These are phyloP conservation scores for Rambutsinella grinnellia DNA, from an alignment of 2,888 invertebrate species.

Conservation along the genomic window DNA sequence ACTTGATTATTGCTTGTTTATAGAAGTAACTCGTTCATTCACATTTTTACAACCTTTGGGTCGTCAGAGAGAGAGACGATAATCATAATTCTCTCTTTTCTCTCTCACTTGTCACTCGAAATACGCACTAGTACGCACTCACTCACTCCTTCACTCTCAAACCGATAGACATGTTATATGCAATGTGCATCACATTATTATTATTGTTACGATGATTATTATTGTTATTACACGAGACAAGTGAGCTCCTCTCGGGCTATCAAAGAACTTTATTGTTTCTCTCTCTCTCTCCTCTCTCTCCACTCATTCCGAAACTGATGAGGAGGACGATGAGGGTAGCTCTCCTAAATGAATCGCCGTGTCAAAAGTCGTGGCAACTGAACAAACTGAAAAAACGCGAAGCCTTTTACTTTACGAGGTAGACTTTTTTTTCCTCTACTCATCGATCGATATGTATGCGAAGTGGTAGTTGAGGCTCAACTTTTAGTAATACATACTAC, in stretches of 20 bases:
- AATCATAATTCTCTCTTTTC: not conserved
- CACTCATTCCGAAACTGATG: not conserved
- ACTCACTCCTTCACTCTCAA: not conserved
- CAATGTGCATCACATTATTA: slow-evolving; percentile 20
- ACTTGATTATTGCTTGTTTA: not conserved
- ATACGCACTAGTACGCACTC: not conserved
- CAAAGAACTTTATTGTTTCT: slow-evolving; percentile 9
- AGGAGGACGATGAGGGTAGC: slow-evolving; percentile 9
- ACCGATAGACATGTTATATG: not conserved
- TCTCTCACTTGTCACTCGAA: not conserved
- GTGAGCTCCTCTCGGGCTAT: not conserved
- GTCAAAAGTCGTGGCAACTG: slow-evolving; percentile 48
- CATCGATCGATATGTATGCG: slow-evolving; percentile 55
- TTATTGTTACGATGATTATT: slow-evolving; percentile 22
- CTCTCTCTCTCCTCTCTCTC: not conserved
- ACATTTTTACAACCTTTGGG: not conserved
- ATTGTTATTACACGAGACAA: slow-evolving; percentile 13
- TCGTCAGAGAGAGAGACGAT: too few species aligned
- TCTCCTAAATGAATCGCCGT: slow-evolving; percentile 23
- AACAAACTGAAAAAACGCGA: slow-evolving; percentile 37
- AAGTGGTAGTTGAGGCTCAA: slow-evolving; percentile 48
- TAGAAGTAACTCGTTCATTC: not conserved
- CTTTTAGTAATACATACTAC: slow-evolving; percentile 36
- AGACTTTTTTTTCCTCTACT: slow-evolving; percentile 16
- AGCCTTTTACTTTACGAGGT: slow-evolving; percentile 25